These are phyloP conservation scores for Coreoperca whiteheadi DNA, from an alignment of 2,113 vertebrate species.

Conservation along the genomic window DNA sequence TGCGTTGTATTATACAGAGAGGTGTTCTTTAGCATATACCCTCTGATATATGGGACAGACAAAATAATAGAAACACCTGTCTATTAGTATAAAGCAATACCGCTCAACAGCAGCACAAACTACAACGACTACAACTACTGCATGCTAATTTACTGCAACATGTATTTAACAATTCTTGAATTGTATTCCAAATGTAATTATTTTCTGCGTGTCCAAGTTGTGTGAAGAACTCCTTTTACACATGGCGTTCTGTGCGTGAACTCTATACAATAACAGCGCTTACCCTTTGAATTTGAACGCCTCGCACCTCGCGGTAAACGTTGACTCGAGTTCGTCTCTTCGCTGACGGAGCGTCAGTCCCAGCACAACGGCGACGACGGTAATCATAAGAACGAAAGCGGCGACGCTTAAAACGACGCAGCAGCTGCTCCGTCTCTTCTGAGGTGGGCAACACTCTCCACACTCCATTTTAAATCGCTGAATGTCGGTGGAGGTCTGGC, in stretches of 20 bases:
- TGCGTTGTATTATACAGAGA: too few species aligned
- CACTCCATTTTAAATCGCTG: conserved; percentile 5
- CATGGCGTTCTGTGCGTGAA: background rate
- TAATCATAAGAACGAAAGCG: background rate
- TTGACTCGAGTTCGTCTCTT: fast-evolving
- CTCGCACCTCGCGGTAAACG: conserved; percentile 38
- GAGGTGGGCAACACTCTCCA: fast-evolving
- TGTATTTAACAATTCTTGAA: background rate
- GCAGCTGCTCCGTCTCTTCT: background rate
- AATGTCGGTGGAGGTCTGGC: too few species aligned
- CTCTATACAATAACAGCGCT: background rate
- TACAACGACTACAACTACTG: too few species aligned
- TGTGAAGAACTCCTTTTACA: background rate
- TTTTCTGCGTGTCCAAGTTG: background rate
- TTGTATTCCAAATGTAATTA: background rate
- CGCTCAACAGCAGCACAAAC: too few species aligned
- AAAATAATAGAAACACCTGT: too few species aligned
- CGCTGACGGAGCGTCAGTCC: background rate
- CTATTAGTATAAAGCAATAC: too few species aligned
- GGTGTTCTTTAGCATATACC: too few species aligned
- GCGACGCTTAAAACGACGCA: fast-evolving
- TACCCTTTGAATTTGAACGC: conserved; percentile 38
- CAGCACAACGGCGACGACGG: background rate
- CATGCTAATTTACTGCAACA: background rate
- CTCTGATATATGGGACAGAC: too few species aligned